Conservation (phyloP, 1,140 invertebrate genomes). For the Ruditapes philippinarum region DNA sequence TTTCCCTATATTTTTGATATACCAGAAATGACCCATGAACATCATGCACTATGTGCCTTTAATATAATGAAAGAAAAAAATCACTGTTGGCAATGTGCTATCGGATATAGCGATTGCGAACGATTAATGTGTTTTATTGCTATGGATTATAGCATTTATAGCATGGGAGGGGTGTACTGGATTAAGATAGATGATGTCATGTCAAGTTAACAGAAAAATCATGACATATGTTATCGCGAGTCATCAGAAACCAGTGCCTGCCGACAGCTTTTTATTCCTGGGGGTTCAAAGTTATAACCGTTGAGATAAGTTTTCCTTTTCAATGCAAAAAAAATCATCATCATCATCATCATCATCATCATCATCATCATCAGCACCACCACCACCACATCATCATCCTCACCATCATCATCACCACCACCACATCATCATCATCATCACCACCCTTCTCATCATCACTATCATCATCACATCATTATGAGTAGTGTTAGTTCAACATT, state of each 20-base stretch:
- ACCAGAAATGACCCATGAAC: not conserved
- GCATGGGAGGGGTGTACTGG: not conserved
- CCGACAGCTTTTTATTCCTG: not conserved
- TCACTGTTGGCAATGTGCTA: conserved; percentile 16
- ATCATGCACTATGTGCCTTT: not conserved
- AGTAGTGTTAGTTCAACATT: no score
- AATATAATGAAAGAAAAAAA: not conserved
- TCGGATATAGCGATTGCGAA: not conserved
- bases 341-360: no score
- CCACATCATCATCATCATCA: no score
- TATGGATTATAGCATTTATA: not conserved
- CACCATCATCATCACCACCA: no score
- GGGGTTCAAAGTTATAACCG: not conserved
- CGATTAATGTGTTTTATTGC: not conserved
- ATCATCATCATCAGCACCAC: no score
- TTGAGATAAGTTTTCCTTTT: no score
- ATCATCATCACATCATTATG: no score
- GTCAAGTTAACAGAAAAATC: not conserved
- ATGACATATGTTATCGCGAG: not conserved
- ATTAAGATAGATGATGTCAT: conserved; percentile 21
- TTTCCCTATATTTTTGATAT: no score
- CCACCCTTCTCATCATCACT: no score
- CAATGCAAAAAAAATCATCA: no score
- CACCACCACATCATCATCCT: no score
- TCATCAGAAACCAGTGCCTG: not conserved